Percentiles rank a stretch among this genome's conserved stretches.
These are phyloP conservation scores for Eilema caniola DNA, from an alignment of 2,888 invertebrate species.

Conservation along the genomic window DNA sequence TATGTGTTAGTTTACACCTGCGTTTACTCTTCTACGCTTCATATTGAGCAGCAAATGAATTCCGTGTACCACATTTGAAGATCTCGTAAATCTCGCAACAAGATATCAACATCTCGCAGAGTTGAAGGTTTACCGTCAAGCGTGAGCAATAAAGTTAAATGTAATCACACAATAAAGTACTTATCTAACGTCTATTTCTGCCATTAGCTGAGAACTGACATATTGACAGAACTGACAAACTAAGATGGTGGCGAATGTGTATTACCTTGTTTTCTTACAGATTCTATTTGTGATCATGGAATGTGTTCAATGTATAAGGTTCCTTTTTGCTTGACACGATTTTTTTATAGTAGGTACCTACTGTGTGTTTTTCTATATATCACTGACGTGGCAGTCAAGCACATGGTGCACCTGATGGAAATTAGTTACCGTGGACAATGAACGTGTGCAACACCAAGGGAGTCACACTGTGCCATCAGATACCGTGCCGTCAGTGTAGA, in stretches of 20 bases:
- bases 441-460: too few relatives aligned
- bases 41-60: not conserved
- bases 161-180: conserved; percentile 1
- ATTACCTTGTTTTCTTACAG: not conserved
- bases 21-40: conserved; percentile 10
- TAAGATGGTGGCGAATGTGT: not conserved
- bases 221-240: not conserved
- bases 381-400: too few relatives aligned
- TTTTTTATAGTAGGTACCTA: not conserved
- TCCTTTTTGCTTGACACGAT: not conserved
- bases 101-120: not conserved
- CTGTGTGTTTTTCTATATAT: too few relatives aligned
- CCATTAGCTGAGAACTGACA: not conserved
- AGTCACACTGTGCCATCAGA: too few relatives aligned
- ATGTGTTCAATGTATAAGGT: not conserved
- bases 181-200: not conserved
- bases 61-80: conserved; percentile 1
- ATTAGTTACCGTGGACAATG: too few relatives aligned
- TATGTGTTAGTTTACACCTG: conserved; percentile 17
- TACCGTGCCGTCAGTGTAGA: too few relatives aligned
- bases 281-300: not conserved
- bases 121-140: not conserved
- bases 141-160: not conserved
- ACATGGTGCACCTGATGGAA: too few relatives aligned
- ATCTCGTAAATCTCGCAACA: not conserved